Evolutionary conservation across 2,888 invertebrate species (phyloP).

Genomic region (Scaptomyza reducta): DNA sequence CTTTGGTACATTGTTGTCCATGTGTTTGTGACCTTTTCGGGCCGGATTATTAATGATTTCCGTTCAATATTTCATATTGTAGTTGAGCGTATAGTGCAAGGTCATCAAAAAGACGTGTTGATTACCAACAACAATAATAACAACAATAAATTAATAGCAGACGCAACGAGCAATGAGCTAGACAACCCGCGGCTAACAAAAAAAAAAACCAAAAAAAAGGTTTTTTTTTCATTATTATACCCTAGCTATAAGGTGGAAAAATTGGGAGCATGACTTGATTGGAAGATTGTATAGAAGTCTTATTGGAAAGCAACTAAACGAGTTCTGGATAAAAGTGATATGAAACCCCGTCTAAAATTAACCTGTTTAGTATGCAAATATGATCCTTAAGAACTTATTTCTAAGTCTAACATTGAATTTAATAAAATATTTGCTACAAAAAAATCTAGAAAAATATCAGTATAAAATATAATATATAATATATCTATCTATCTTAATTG

Average conservation of each 20-base stretch:
- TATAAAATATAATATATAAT: too few species aligned
- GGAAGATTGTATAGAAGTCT: not conserved
- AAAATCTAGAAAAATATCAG: too few species aligned
- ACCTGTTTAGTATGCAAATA: not conserved
- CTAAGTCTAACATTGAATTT: too few species aligned
- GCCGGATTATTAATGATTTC: conserved; percentile 76
- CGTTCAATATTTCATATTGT: conserved; percentile 78
- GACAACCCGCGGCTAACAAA: conserved; percentile 64
- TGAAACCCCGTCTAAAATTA: too few species aligned
- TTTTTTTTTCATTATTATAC: conserved; percentile 30
- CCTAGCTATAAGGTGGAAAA: conserved; percentile 2
- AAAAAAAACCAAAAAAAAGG: conserved; percentile 6
- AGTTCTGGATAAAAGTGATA: not conserved
- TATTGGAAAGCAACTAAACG: not conserved
- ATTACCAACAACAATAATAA: conserved; percentile 76
- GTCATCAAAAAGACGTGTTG: conserved; percentile 79
- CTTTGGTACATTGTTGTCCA: conserved; percentile 26
- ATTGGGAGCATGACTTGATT: conserved; percentile 10
- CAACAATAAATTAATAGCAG: conserved; percentile 77
- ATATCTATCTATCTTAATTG: too few species aligned
- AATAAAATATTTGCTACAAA: too few species aligned
- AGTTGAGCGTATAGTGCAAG: conserved; percentile 75
- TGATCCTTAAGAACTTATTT: too few species aligned
- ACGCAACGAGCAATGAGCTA: conserved; percentile 33
- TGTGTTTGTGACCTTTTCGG: conserved; percentile 30